Percentiles rank a stretch among this genome's conserved stretches.
Conservation (phyloP, 2,888 invertebrate species). For the Heliconius hortense region DNA sequence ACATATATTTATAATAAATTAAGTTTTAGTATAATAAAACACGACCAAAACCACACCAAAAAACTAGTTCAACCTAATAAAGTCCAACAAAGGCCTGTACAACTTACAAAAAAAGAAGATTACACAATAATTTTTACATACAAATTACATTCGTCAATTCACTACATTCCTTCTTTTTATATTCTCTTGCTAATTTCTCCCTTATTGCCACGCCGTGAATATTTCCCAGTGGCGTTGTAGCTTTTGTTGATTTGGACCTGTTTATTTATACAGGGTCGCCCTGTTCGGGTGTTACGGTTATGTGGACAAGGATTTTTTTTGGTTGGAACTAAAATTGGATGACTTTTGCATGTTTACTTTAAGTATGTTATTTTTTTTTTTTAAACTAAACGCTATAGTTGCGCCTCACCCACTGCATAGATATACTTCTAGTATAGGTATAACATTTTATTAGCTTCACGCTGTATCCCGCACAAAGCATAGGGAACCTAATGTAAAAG, state of each 20-base stretch:
- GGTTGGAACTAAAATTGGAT: not conserved
- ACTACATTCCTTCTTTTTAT: conserved; percentile 1
- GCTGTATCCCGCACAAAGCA: not conserved
- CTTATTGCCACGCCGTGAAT: conserved; percentile 38
- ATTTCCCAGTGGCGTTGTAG: conserved; percentile 38
- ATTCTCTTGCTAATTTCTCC: conserved; percentile 33
- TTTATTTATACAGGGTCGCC: conserved; percentile 37
- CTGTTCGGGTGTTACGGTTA: conserved; percentile 27
- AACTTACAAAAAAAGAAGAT: conserved; percentile 17
- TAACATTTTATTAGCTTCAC: not conserved
- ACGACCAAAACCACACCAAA: not conserved
- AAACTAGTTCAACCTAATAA: not conserved
- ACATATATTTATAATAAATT: not conserved
- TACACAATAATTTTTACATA: conserved; percentile 41
- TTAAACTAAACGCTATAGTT: not conserved
- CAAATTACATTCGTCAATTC: conserved; percentile 40
- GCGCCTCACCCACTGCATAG: not conserved
- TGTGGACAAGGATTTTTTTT: conserved; percentile 18
- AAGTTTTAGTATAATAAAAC: not conserved
- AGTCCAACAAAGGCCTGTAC: not conserved
- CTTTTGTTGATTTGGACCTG: conserved; percentile 32
- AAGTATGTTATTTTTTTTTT: not conserved
- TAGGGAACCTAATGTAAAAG: not conserved
- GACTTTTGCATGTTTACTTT: not conserved
- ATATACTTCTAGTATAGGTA: not conserved